A percentile compares a stretch with the other conserved stretches of the same genome.
phyloP scores from a whole-genome alignment of 2,888 invertebrate species.

The Nysson spinosus region DNA sequence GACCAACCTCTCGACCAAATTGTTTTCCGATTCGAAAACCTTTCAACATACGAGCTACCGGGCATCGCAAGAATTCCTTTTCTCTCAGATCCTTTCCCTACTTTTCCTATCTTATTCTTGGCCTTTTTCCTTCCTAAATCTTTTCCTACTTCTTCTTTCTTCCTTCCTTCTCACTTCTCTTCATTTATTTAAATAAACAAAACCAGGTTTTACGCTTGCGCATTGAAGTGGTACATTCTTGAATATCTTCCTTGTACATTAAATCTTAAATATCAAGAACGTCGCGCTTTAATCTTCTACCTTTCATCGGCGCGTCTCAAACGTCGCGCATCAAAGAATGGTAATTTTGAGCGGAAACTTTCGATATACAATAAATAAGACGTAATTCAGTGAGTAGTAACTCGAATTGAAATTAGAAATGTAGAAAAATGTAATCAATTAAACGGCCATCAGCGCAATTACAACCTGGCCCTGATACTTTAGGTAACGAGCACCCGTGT shows the following conservation, averaged over 20 bases:
- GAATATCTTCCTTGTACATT: no score
- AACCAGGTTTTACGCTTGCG: no score
- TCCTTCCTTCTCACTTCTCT: slow-evolving; percentile 7
- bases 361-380: no score
- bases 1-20: slow-evolving; percentile 54
- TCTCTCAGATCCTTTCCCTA: slow-evolving; percentile 3
- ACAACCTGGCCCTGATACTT: slow-evolving; percentile 17
- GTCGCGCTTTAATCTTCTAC: no score
- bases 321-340: no score
- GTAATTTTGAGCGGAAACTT: no score
- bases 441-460: slow-evolving; percentile 39
- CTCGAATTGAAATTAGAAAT: slow-evolving; percentile 29
- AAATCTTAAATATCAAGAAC: no score
- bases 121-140: slow-evolving; percentile 2
- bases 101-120: neutral
- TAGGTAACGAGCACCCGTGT: slow-evolving; percentile 27
- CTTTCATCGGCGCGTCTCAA: no score
- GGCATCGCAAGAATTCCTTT: slow-evolving; percentile 28
- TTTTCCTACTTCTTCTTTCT: neutral
- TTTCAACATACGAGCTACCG: slow-evolving; percentile 41
- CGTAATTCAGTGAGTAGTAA: neutral
- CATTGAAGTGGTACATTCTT: no score
- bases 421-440: slow-evolving; percentile 37
- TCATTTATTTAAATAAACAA: no score
- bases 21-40: slow-evolving; percentile 65